phyloP scores from a whole-genome alignment of 2,113 vertebrate species.

The Peromyscus polionotus region DNA sequence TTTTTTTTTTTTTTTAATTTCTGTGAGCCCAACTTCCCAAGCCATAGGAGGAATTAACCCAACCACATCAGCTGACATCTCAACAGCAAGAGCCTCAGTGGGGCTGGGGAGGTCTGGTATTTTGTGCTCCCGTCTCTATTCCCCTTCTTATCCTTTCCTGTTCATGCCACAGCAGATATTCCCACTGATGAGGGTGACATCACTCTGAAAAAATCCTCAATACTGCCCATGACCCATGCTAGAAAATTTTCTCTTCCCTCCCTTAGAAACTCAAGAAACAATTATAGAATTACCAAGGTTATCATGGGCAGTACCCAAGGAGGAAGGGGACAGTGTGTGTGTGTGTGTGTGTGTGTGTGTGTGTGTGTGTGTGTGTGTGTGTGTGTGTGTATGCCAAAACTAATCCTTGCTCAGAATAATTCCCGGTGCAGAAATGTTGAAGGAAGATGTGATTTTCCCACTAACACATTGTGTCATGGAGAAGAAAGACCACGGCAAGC shows the following conservation, averaged over 20 bases:
- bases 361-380: neutral
- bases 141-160: neutral
- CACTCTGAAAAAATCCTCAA: neutral
- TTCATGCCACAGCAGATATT: accelerated
- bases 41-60: neutral
- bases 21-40: neutral
- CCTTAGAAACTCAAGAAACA: neutral
- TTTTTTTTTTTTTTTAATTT: neutral
- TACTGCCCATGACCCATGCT: neutral
- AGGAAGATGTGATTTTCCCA: neutral
- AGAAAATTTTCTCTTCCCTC: neutral
- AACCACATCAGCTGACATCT: neutral
- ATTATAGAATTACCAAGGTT: neutral
- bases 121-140: neutral
- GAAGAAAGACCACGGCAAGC: neutral
- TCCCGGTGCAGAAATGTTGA: neutral
- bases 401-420: conserved; percentile 1
- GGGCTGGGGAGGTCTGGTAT: neutral
- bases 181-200: neutral
- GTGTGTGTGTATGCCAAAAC: neutral
- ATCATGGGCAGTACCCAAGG: neutral
- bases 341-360: neutral
- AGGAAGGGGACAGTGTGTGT: neutral
- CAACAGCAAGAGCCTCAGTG: neutral
- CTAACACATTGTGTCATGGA: neutral